Evolutionary conservation across 2,113 vertebrate species (phyloP).

Genomic region (Hypomesus transpacificus): DNA sequence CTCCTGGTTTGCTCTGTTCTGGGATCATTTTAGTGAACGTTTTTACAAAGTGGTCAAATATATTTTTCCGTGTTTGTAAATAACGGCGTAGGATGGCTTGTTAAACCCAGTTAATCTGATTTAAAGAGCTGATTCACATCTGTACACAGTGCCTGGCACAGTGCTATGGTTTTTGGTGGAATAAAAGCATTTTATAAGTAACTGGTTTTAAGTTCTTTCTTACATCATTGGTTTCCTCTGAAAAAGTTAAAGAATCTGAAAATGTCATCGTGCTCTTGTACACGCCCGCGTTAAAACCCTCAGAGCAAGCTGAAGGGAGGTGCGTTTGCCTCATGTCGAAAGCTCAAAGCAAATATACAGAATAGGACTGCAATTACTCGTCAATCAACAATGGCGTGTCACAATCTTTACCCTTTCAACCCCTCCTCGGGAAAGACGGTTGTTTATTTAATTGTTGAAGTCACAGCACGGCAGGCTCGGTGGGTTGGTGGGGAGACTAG

Average conservation of each 20-base stretch:
- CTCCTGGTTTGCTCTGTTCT: too few species aligned
- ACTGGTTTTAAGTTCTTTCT: background rate
- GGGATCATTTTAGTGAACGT: too few species aligned
- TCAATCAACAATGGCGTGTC: background rate
- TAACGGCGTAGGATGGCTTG: too few species aligned
- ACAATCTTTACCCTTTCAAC: background rate
- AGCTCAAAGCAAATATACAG: background rate
- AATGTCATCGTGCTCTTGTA: background rate
- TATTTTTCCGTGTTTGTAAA: too few species aligned
- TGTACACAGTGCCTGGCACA: background rate
- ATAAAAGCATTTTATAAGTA: conserved; percentile 6
- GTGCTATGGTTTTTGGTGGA: background rate
- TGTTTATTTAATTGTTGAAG: background rate
- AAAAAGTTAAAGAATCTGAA: background rate
- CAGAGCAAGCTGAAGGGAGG: background rate
- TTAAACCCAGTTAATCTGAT: too few species aligned
- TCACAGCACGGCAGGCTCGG: background rate
- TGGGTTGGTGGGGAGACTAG: background rate
- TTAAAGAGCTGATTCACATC: too few species aligned
- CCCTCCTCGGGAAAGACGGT: conserved; percentile 5
- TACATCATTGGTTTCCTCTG: background rate
- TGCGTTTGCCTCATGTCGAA: background rate
- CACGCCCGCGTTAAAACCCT: too few species aligned
- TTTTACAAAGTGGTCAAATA: too few species aligned
- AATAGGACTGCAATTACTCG: background rate